These are phyloP conservation scores for Himalopsyche anomala DNA, from an alignment of 2,888 invertebrate species.

Conservation along the genomic window DNA sequence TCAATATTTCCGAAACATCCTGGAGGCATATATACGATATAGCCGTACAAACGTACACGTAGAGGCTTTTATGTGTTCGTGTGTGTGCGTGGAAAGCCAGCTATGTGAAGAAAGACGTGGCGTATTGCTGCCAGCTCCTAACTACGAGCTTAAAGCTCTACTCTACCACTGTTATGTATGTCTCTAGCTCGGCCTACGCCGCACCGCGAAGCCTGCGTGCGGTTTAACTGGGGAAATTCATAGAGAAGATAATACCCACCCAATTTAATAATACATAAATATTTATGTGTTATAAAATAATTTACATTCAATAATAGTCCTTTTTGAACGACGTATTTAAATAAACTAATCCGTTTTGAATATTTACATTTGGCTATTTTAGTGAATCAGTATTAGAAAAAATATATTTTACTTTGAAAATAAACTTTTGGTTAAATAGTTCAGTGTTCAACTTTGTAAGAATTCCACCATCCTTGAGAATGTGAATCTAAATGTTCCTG, in stretches of 20 bases:
- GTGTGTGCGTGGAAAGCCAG: slow-evolving; percentile 24
- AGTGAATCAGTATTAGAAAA: too few relatives aligned
- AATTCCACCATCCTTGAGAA: too few relatives aligned
- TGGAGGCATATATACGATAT: slow-evolving; percentile 11
- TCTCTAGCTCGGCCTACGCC: slow-evolving; percentile 22
- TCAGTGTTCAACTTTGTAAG: too few relatives aligned
- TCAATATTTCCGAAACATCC: slow-evolving; percentile 1
- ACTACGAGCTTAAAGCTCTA: slow-evolving; percentile 30
- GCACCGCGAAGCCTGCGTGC: not conserved
- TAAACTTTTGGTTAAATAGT: too few relatives aligned
- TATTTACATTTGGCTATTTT: too few relatives aligned
- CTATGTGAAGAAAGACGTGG: slow-evolving; percentile 31
- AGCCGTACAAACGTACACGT: slow-evolving; percentile 10
- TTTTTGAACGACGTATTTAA: too few relatives aligned
- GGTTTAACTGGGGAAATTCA: slow-evolving; percentile 18
- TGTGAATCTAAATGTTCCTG: too few relatives aligned
- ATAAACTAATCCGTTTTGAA: too few relatives aligned
- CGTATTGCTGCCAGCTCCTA: slow-evolving; percentile 24
- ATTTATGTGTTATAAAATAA: not conserved
- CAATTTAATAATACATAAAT: not conserved
- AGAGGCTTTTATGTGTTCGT: slow-evolving; percentile 27
- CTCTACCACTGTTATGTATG: slow-evolving; percentile 11
- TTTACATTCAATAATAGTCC: not conserved
- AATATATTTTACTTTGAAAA: too few relatives aligned
- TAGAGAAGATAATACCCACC: not conserved